Evolutionary conservation across 2,113 vertebrate species (phyloP).

Genomic region (Scomber colias): DNA sequence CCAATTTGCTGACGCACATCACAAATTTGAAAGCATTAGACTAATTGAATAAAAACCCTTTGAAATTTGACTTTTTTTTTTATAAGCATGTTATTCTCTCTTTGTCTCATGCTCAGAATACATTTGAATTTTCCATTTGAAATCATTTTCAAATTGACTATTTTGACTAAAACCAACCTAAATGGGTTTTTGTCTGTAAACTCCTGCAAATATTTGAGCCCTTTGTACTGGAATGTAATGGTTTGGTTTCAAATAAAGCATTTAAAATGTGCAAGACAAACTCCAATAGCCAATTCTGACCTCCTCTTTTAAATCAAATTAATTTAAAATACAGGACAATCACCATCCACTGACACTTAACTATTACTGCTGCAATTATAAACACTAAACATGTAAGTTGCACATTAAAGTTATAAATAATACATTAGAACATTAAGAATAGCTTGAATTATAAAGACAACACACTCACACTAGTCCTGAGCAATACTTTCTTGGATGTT

Average conservation of each 20-base stretch:
- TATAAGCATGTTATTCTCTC: not conserved
- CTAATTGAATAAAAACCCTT: not conserved
- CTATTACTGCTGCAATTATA: not conserved
- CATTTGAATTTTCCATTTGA: not conserved
- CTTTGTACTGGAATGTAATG: not conserved
- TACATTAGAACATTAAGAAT: not conserved
- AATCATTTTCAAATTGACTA: conserved; percentile 33
- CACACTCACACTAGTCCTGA: not conserved
- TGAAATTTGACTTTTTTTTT: not conserved
- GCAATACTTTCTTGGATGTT: not conserved
- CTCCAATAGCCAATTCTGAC: not conserved
- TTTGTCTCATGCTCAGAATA: conserved; percentile 5
- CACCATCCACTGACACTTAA: not conserved
- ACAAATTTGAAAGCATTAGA: conserved; percentile 14
- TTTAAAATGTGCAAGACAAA: not conserved
- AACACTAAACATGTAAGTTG: not conserved
- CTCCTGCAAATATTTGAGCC: not conserved
- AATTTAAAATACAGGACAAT: not conserved
- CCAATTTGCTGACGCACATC: conserved; percentile 3
- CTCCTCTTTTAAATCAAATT: not conserved
- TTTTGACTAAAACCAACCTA: not conserved
- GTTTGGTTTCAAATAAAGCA: not conserved
- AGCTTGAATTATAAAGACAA: not conserved
- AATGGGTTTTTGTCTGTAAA: not conserved
- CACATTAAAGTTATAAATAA: not conserved